Conservation (phyloP, 2,888 invertebrate species). For the Bruchidius siliquastri region DNA sequence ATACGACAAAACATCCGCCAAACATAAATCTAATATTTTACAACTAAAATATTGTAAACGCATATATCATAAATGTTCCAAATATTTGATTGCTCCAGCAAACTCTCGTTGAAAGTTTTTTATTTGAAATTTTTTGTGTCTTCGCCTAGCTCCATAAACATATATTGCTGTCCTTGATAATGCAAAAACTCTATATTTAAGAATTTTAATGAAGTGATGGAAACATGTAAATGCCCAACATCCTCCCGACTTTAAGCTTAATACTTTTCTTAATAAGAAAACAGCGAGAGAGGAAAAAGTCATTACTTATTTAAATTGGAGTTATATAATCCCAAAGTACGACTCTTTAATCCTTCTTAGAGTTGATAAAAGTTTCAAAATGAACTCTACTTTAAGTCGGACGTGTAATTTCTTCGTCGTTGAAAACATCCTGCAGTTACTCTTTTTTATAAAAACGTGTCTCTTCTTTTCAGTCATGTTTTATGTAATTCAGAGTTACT, state of each 20-base stretch:
- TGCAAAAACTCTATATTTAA: neutral
- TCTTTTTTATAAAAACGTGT: neutral
- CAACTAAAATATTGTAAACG: too few relatives aligned
- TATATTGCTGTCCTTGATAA: too few relatives aligned
- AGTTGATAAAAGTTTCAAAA: neutral
- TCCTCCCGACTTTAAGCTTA: neutral
- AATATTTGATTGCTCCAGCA: too few relatives aligned
- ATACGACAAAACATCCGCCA: too few relatives aligned
- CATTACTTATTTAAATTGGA: neutral
- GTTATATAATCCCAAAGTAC: neutral
- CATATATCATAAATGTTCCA: too few relatives aligned
- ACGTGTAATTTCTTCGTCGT: neutral
- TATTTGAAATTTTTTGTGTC: too few relatives aligned
- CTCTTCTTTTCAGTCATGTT: neutral
- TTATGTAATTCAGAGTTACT: neutral
- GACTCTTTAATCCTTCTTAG: neutral
- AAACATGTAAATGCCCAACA: neutral
- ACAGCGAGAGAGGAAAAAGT: neutral
- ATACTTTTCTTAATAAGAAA: neutral
- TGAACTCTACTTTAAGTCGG: neutral
- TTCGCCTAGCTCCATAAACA: too few relatives aligned
- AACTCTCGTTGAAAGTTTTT: too few relatives aligned
- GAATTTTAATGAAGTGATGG: neutral
- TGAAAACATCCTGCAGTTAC: neutral
- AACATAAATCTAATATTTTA: too few relatives aligned